phyloP scores from a whole-genome alignment of 2,888 invertebrate genomes.

The Agonum fuliginosum region DNA sequence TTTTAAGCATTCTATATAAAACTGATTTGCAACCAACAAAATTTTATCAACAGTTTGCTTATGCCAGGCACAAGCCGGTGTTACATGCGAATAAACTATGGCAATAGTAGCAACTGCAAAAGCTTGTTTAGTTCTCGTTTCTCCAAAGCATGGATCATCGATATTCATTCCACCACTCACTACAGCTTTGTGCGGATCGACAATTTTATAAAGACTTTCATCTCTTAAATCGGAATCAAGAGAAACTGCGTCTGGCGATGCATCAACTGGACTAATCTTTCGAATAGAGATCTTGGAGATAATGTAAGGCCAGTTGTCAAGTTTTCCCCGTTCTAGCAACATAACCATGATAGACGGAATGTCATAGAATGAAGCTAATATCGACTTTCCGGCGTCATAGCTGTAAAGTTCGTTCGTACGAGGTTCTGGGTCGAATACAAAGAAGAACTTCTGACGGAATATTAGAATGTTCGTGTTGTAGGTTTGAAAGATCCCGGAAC shows the following conservation, averaged over 20 bases:
- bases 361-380: constrained; percentile 76
- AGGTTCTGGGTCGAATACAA: constrained; percentile 80
- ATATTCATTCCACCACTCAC: constrained; percentile 77
- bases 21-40: constrained; percentile 76
- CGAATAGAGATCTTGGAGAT: constrained; percentile 74
- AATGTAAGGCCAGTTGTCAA: constrained; percentile 75
- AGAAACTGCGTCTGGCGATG: not conserved
- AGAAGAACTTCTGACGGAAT: constrained; percentile 78
- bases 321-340: constrained; percentile 73
- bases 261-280: constrained; percentile 71
- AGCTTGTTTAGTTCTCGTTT: constrained; percentile 77
- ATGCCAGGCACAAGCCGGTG: constrained; percentile 78
- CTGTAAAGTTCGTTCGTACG: constrained; percentile 75
- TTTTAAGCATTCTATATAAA: constrained; percentile 75
- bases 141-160: constrained; percentile 77
- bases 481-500: constrained; percentile 74
- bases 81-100: constrained; percentile 80
- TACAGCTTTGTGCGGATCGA: constrained; percentile 73
- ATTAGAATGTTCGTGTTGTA: constrained; percentile 73
- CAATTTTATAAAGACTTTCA: constrained; percentile 46
- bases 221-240: constrained; percentile 35
- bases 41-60: constrained; percentile 77
- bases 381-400: constrained; percentile 75
- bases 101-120: constrained; percentile 77
- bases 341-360: constrained; percentile 74